phyloP scores from a whole-genome alignment of 2,797 vertebrate genomes.

The Telmatherina bonti region DNA sequence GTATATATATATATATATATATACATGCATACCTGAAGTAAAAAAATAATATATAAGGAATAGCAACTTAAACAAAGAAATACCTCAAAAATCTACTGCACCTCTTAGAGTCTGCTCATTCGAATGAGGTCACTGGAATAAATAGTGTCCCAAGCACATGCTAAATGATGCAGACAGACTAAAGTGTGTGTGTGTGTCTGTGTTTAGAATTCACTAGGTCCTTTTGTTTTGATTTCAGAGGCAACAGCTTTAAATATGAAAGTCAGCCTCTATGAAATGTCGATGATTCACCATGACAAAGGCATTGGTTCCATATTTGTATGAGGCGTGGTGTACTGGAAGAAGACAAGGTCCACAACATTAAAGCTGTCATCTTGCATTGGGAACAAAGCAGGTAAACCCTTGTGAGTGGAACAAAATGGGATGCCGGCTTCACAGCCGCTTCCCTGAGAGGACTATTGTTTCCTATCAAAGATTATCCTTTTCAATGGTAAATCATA shows the following conservation, averaged over 20 bases:
- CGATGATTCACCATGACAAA: constrained; percentile 57
- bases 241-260: constrained; percentile 31
- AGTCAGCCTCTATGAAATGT: constrained; percentile 40
- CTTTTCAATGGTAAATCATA: constrained; percentile 54
- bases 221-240: constrained; percentile 26
- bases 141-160: constrained; percentile 40
- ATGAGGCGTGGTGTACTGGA: constrained; percentile 27
- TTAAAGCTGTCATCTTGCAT: constrained; percentile 64
- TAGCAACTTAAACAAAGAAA: constrained; percentile 15
- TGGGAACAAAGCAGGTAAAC: constrained; percentile 46
- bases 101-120: constrained; percentile 31
- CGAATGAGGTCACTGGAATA: constrained; percentile 61
- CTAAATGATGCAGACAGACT: constrained; percentile 46
- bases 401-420: constrained; percentile 55
- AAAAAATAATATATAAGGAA: constrained; percentile 20
- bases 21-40: constrained; percentile 4
- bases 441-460: constrained; percentile 27
- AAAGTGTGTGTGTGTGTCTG: neutral
- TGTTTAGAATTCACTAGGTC: constrained; percentile 28
- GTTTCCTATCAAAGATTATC: constrained; percentile 42
- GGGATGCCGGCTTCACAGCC: neutral
- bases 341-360: constrained; percentile 46
- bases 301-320: constrained; percentile 60
- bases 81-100: constrained; percentile 35
- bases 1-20: neutral